These are phyloP conservation scores for Formica exsecta DNA, from an alignment of 1,140 invertebrate genomes.

Conservation along the genomic window DNA sequence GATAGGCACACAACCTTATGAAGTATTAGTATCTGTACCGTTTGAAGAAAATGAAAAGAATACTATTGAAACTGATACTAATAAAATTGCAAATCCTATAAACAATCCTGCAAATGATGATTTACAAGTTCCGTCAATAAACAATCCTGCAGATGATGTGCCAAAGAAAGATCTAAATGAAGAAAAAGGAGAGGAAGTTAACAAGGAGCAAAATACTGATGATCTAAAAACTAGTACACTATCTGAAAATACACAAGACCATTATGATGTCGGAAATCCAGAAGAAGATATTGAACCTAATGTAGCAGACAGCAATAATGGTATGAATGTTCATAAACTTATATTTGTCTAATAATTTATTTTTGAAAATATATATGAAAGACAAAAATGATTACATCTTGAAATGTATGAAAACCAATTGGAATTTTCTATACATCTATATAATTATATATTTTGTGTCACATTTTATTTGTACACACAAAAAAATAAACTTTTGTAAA, in stretches of 20 bases:
- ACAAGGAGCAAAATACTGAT: conserved; percentile 3
- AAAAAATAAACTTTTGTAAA: neutral
- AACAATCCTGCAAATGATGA: neutral
- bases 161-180: neutral
- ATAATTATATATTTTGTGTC: conserved; percentile 26
- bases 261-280: conserved; percentile 26
- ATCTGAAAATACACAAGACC: conserved; percentile 69
- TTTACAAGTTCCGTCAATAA: neutral
- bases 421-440: neutral
- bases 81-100: neutral
- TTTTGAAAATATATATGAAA: conserved; percentile 2
- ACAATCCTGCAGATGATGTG: neutral
- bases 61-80: neutral
- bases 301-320: neutral
- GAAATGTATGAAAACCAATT: neutral
- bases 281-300: conserved; percentile 22
- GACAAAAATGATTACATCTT: neutral
- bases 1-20: neutral
- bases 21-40: neutral
- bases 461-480: neutral
- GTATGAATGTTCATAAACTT: conserved; percentile 32
- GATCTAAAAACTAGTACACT: conserved; percentile 57
- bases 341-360: conserved; percentile 10
- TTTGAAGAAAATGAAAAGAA: neutral
- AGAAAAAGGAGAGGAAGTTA: conserved; percentile 10